phyloP scores from a whole-genome alignment of 2,797 vertebrate species.

The Martes flavigula region DNA sequence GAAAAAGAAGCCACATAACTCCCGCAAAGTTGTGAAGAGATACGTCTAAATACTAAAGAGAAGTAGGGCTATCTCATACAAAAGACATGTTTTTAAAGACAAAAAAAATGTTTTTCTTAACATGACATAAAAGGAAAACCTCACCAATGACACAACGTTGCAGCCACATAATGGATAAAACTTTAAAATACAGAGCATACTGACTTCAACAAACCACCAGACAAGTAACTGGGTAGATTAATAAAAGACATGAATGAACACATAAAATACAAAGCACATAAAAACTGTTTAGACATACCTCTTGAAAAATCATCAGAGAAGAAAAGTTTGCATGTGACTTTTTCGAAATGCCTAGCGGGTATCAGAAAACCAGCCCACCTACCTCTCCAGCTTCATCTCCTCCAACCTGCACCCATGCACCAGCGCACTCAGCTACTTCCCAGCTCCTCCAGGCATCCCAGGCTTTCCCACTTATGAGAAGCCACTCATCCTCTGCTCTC shows the following conservation, averaged over 20 bases:
- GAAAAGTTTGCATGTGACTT: not conserved
- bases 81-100: constrained; percentile 6
- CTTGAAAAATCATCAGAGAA: not conserved
- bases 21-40: not conserved
- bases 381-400: constrained; percentile 72
- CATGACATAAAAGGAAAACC: not conserved
- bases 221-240: not conserved
- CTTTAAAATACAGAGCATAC: not conserved
- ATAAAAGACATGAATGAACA: not conserved
- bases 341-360: not conserved
- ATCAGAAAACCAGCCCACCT: constrained; percentile 1
- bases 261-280: constrained; percentile 4
- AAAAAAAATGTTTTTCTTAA: constrained; percentile 9
- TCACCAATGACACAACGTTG: not conserved
- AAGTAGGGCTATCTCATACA: not conserved
- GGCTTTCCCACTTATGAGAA: not conserved
- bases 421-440: not conserved
- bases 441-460: not conserved
- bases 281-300: not conserved
- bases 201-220: not conserved
- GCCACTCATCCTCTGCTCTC: not conserved
- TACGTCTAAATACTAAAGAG: not conserved
- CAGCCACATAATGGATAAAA: constrained; percentile 8
- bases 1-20: not conserved
- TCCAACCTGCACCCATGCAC: not conserved